Evolutionary conservation across 2,113 vertebrate species (phyloP), one percentile per base, ranked within the genome.

Genomic region (Edolisoma coerulescens): DNA sequence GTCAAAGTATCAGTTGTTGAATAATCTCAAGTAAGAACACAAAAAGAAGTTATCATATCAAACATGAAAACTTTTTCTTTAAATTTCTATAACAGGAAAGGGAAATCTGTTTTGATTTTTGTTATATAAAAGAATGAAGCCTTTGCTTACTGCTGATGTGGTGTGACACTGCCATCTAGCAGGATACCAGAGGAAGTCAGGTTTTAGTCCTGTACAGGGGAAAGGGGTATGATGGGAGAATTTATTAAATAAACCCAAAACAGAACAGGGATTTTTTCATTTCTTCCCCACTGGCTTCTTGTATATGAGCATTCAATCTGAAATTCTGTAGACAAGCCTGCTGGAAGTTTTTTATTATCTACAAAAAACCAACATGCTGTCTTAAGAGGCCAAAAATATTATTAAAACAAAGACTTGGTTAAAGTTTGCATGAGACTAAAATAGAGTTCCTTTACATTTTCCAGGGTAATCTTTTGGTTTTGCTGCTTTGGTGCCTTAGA

Each of bases 91-190:
- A 52, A 73, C 39, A 84, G 45, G 60, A 65, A 74, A 84, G 49
- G 67, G 73, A 81, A 93, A 41, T 63, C 64, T 22, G n/a, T 30
- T 81, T 77, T 45, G n/a, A 68, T 53, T 45, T 86, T 41, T 89
- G 61, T 81, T 70, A 52, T 0, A 20, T 42, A 53, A 45, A 45
- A 42, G 53, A 50, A 49, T 9, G 3, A 33, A 78, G 10, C 50
- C 56, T 90, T 54, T 30, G 60, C 63, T 79, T 11, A 7, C 33
- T 89, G 76, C 61, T 96, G 20, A 8, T 30, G 13, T 53, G 79
- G 78, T 69, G 69, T 44, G 76, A 89, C 8, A 37, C 82, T 83
- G 88, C 86, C 84, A 87, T 61, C 84, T 92, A 97, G 94, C 88
- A 86, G 84, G 45, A 81, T 52, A 70, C 3, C 56, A 9, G 47